Conservation (phyloP, 2,113 vertebrate genomes). For the Melanocharis versteri region DNA sequence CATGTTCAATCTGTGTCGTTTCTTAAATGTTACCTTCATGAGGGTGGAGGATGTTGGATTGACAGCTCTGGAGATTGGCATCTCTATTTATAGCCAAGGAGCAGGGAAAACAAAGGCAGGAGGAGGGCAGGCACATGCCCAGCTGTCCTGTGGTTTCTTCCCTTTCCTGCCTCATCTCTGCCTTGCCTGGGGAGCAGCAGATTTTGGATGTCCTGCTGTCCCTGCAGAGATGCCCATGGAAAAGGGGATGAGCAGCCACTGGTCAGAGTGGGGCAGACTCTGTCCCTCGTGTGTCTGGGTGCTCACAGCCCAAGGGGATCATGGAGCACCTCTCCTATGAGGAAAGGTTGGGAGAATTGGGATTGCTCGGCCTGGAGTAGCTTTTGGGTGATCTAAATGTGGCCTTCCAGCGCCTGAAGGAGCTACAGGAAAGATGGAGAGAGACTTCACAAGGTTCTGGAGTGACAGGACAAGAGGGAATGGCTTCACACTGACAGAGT, state of each 20-base stretch:
- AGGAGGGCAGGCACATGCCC: not conserved
- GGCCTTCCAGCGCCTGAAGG: not conserved
- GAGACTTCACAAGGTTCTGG: not conserved
- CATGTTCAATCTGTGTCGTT: slow-evolving; percentile 8
- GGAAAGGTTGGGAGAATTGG: not conserved
- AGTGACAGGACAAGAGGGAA: not conserved
- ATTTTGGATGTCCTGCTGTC: fast-evolving
- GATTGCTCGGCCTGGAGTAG: not conserved
- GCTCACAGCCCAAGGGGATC: not conserved
- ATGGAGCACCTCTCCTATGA: not conserved
- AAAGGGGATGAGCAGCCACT: not conserved
- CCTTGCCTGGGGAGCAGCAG: not conserved
- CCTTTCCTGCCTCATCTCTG: not conserved
- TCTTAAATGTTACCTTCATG: not conserved
- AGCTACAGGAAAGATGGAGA: not conserved
- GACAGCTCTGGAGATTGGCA: not conserved
- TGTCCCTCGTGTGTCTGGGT: not conserved
- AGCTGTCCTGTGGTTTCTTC: not conserved
- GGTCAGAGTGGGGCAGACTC: not conserved
- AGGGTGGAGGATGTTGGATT: not conserved
- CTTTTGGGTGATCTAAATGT: not conserved
- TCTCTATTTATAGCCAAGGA: not conserved
- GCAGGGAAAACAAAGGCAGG: not conserved
- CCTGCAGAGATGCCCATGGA: not conserved
- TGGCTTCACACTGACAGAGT: no score